Evolutionary conservation across 1,140 invertebrate species (phyloP).

Genomic region (Ridgeia piscesae): DNA sequence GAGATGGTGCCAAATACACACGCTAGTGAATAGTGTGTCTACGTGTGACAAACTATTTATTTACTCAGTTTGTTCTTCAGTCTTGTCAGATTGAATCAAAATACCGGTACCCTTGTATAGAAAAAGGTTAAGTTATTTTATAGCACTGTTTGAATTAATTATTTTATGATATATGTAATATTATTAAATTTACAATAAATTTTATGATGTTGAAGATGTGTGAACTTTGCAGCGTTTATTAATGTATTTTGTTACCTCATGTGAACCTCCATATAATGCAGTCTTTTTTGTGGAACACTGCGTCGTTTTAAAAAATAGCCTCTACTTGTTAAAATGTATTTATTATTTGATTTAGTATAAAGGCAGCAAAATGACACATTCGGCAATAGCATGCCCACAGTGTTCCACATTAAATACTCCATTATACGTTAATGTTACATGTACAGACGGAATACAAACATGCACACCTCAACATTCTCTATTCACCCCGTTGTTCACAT

Average conservation of each 20-base stretch:
- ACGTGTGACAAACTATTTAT: background rate
- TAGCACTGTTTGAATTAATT: constrained; percentile 6
- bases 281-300: too few relatives aligned
- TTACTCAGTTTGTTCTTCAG: background rate
- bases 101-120: background rate
- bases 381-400: too few relatives aligned
- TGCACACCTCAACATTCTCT: background rate
- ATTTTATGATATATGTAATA: background rate
- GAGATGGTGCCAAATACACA: background rate
- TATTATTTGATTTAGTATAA: too few relatives aligned
- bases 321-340: too few relatives aligned
- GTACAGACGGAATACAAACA: background rate
- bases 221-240: background rate
- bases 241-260: background rate
- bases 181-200: constrained; percentile 7
- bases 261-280: background rate
- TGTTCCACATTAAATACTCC: too few relatives aligned
- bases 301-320: too few relatives aligned
- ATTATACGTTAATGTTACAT: too few relatives aligned
- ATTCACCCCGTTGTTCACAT: background rate
- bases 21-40: background rate
- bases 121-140: background rate
- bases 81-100: background rate
- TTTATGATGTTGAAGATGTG: background rate
- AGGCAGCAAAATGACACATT: too few relatives aligned